phyloP scores from a whole-genome alignment of 2,888 invertebrate genomes.

The Leucozona laternaria region DNA sequence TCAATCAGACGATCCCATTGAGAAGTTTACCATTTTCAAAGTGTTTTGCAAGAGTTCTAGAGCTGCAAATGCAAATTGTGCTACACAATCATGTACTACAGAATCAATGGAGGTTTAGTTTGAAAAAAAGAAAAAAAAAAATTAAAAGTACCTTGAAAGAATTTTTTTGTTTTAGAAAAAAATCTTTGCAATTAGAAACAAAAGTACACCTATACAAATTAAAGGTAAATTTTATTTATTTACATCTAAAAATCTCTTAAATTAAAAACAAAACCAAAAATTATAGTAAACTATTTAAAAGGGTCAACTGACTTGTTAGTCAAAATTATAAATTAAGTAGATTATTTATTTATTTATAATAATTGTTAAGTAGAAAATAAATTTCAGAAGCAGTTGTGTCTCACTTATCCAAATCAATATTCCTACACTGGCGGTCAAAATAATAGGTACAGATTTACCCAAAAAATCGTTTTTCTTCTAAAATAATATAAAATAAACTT shows the following conservation, averaged over 20 bases:
- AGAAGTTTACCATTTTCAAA: constrained; percentile 80
- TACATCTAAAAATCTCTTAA: neutral
- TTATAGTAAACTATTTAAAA: constrained; percentile 14
- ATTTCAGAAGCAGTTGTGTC: no score
- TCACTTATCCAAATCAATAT: no score
- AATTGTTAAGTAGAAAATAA: neutral
- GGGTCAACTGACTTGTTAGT: neutral
- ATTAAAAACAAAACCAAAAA: constrained; percentile 45
- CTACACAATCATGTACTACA: constrained; percentile 79
- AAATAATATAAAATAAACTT: no score
- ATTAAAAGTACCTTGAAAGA: constrained; percentile 39
- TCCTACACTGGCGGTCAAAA: no score
- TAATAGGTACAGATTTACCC: no score
- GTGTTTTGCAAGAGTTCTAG: constrained; percentile 82
- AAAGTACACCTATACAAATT: constrained; percentile 45
- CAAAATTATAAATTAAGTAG: neutral
- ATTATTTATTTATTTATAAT: neutral
- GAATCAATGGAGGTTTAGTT: constrained; percentile 82
- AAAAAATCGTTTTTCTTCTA: no score
- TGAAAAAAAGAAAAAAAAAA: neutral
- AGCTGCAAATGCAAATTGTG: constrained; percentile 79
- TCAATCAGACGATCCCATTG: constrained; percentile 45
- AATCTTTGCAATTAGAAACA: neutral
- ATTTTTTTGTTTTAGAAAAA: constrained; percentile 12
- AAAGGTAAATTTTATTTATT: constrained; percentile 36